These are phyloP conservation scores for Scylla paramamosain DNA, from an alignment of 1,140 invertebrate species.

Conservation along the genomic window DNA sequence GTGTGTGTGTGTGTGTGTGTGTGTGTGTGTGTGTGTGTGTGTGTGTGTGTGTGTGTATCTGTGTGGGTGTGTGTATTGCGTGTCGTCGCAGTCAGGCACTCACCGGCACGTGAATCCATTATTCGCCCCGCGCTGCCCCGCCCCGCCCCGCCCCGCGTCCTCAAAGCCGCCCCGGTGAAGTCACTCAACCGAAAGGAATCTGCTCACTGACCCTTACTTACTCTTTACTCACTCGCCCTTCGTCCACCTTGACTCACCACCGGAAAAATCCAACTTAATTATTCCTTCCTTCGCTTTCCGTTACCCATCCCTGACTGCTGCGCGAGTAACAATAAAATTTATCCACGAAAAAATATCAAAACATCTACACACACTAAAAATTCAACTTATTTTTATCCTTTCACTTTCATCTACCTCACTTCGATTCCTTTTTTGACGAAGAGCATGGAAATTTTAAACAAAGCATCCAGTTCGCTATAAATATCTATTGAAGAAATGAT, in stretches of 20 bases:
- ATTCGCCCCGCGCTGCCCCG: neutral
- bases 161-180: slow-evolving; percentile 4
- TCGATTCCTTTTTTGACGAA: no score
- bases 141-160: neutral
- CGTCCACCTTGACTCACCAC: neutral
- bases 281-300: neutral
- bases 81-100: neutral
- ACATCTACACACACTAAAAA: neutral
- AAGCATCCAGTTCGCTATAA: no score
- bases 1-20: no score
- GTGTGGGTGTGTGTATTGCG: no score
- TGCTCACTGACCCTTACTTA: neutral
- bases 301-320: no score
- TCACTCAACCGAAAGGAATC: neutral
- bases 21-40: no score
- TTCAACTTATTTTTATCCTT: no score
- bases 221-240: neutral
- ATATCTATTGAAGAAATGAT: no score
- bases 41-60: no score
- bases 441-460: no score
- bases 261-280: neutral
- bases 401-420: no score
- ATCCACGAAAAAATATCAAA: neutral
- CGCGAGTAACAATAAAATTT: neutral
- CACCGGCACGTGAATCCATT: slow-evolving; percentile 9